Base-by-base conservation (phyloP, 2,113 vertebrate genomes). In the Butorides virescens region DNA sequence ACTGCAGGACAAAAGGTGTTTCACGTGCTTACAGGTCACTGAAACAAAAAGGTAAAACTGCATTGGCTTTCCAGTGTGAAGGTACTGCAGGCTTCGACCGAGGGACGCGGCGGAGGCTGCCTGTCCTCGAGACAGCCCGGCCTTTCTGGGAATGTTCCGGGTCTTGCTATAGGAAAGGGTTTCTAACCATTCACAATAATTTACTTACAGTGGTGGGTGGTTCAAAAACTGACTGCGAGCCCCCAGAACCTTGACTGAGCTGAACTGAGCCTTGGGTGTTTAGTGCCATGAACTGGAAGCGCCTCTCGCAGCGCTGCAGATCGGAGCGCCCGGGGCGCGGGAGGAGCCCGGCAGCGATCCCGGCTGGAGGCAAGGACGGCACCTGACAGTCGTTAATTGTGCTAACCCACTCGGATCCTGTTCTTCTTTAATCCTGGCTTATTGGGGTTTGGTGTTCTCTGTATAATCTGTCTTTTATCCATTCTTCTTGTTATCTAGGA, bases 391-490 rank as follows among this genome's bases (percentile, higher is more conserved):
- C 88, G 27, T 14, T 92, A 73, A 92, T 86, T 88, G 73, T 92
- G 50, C 55, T 52, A 86, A 56, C 87, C 77, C 78, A 72, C 95
- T 70, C 77, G 37, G 30, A 53, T 70, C 72, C 62, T 79, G 66
- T 74, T 76, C 65, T 92, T 83, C 79, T 71, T 74, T 92, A 86
- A 86, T 82, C 79, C 71, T 80, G 65, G 66, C 61, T 71, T 77
- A 86, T 86, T n/a, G 53, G 47, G 2, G 13, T 90, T 81, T 71
- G 70, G 49, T 26, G 4, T 86, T 83, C 86, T 85, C 66, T 36
- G 20, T 49, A 46, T 81, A 97, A 97, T 95, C 89, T 84, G 65
- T 72, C 94, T 97, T 96, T 95, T 80, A 87, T 74, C 80, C 92
- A 32, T 92, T 91, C 93, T 77, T 93, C 94, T 94, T 68, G 77